Percentiles rank a stretch among this genome's conserved stretches.
Conservation (phyloP, 2,888 invertebrate species). For the Vesta saturnalis region DNA sequence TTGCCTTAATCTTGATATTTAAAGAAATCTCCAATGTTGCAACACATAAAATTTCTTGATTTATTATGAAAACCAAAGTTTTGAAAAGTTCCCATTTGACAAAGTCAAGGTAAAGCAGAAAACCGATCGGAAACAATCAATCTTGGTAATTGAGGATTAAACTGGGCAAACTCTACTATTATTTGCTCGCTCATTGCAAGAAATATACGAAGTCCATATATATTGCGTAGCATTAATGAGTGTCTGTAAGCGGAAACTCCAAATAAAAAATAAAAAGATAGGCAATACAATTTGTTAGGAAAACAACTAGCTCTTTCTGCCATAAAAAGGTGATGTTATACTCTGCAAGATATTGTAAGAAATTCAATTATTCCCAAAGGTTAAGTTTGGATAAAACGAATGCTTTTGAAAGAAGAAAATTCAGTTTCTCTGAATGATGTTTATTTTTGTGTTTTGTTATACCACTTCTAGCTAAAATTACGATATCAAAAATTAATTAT, state of each 20-base stretch:
- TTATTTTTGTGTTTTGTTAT: too few relatives aligned
- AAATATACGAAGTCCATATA: conserved; percentile 17
- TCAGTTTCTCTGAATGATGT: too few relatives aligned
- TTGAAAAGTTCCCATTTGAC: conserved; percentile 24
- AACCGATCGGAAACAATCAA: conserved; percentile 29
- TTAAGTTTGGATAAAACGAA: too few relatives aligned
- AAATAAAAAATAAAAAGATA: not conserved
- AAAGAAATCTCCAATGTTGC: not conserved
- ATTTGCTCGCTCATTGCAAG: conserved; percentile 30
- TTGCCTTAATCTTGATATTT: not conserved
- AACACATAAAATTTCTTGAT: conserved; percentile 19
- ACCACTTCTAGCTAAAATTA: too few relatives aligned
- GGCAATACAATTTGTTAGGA: not conserved
- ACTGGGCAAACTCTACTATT: conserved; percentile 20
- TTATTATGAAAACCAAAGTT: conserved; percentile 21
- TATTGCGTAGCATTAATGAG: conserved; percentile 18
- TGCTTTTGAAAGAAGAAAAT: too few relatives aligned
- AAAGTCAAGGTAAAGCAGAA: conserved; percentile 27
- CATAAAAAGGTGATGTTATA: not conserved
- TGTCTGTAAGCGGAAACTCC: too few relatives aligned
- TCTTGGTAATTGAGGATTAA: conserved; percentile 31
- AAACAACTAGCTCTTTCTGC: not conserved
- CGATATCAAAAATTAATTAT: too few relatives aligned
- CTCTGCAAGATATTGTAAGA: not conserved
- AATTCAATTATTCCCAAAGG: not conserved